Evolutionary conservation across 2,888 invertebrate genomes (phyloP), one percentile per base, ranked within the genome.

Genomic region (Pediacus dermestoides): DNA sequence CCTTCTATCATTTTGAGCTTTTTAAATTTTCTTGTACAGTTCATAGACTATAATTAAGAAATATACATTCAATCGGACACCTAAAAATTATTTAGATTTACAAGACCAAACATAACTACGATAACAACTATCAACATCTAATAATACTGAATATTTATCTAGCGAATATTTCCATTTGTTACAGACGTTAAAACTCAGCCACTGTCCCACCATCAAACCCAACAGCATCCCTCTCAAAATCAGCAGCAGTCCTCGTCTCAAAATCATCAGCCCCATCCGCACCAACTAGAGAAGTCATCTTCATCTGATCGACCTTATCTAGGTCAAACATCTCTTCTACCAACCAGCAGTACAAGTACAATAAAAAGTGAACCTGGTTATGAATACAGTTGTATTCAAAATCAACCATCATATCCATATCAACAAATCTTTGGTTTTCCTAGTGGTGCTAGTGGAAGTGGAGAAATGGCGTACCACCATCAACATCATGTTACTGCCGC

Each of bases 401-500:
- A 67, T 38, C 67, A 67, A 42, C 41, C 54, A 1, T 57, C 67
- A 3, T 68, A 68, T 45, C 65, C 64, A 39, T 77, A 76, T 49
- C 78, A 76, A 56, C 78, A 76, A 57, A 63, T 77, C 48, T 78
- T 77, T 58, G 76, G 76, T 15, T 65, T 77, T 44, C 52, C 57
- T 6, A 44, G 48, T 18, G 40, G 45, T 14, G 21, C 21, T n/a
- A 72, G 72, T 66, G 70, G 72, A 36, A 50, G 57, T 11, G 48
- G 60, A 4, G 86, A 85, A 48, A 76, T 81, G 45, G 83, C 86
- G 15, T 86, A 86, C 69, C 84, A 87, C 63, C 88, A 88, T 70
- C 88, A 88, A 65, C 86, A 88, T 63, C 87, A 87, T 71, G 87
- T 88, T 48, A 86, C 87, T 23, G 85, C 86, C 45, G 85, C 88